Evolutionary conservation across 1,140 invertebrate genomes (phyloP), one percentile per base, ranked within the genome.

Genomic region (Scaptomyza montana): DNA sequence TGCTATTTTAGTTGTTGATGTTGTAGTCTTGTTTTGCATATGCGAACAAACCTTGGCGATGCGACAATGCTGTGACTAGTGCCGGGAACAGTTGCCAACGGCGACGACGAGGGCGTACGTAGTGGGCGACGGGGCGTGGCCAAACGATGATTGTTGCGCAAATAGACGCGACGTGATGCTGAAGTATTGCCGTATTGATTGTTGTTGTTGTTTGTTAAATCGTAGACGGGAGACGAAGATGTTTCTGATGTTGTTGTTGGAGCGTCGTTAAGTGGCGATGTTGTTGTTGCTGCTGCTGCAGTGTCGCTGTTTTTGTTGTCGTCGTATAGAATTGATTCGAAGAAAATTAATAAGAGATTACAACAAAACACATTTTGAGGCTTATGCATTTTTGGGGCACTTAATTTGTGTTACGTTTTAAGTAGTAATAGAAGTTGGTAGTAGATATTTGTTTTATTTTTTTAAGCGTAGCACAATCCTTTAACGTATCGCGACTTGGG

Each of bases 21-120:
- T 55, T 51, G 64, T 41, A 25, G 66, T 54, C 50, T 68, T 74
- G 64, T 62, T 69, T 68, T 68, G 65, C 50, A 68, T 53, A 56
- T 60, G 50, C 62, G 45, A 86, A 92, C 90, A 92, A 92, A 92
- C 90, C 90, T 92, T 92, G 78, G 77, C 61, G 90, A 57, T 56
- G 73, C 74, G 54, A 78, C 66, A 62, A 80, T 79, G 70, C 71
- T 85, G 76, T 82, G 80, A 64, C 86, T 77, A 56, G 68, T 70
- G 82, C 76, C 80, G 78, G 87, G 82, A 49, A 87, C 80, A 25
- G 90, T 91, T 62, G 90, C 89, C 69, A 92, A 57, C 46, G 90
- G 90, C 33, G 90, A 92, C 53, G 90, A 92, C 6, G 86, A 70
- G 21, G 90, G 90, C 13, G 90, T 91, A 64, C 90, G 86, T 53